Percentiles rank a stretch among this genome's conserved stretches.
These are phyloP conservation scores for Meteorus sp. DNA, from an alignment of 1,140 invertebrate genomes.

Conservation along the genomic window DNA sequence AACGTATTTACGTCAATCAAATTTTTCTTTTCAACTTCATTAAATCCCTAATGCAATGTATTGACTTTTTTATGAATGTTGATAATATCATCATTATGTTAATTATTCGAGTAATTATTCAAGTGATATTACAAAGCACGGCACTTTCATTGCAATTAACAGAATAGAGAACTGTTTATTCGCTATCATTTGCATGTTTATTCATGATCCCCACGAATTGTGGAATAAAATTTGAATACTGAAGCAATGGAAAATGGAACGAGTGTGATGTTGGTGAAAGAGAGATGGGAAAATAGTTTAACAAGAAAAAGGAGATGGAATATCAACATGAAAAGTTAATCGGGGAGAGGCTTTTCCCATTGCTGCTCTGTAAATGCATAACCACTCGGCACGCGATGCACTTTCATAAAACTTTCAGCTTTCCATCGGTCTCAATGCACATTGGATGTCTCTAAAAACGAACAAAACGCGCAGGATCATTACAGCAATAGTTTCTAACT, in stretches of 20 bases:
- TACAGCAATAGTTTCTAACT: slow-evolving; percentile 32
- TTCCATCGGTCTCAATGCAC: slow-evolving; percentile 40
- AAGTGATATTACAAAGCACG: too few relatives aligned
- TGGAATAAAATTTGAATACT: too few relatives aligned
- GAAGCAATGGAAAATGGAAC: too few relatives aligned
- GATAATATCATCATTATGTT: too few relatives aligned
- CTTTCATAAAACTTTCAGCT: slow-evolving; percentile 55
- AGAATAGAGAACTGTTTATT: slow-evolving; percentile 17
- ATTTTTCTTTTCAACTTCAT: too few relatives aligned
- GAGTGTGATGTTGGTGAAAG: too few relatives aligned
- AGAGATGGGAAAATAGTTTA: not conserved
- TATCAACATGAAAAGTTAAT: not conserved
- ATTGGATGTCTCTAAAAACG: slow-evolving; percentile 25
- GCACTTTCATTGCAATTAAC: slow-evolving; percentile 29
- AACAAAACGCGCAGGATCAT: slow-evolving; percentile 13
- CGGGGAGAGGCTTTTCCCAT: not conserved
- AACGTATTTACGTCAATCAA: too few relatives aligned
- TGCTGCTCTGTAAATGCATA: slow-evolving; percentile 31
- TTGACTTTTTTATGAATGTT: too few relatives aligned
- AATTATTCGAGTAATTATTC: not conserved
- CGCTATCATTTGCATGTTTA: slow-evolving; percentile 28
- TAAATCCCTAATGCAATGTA: too few relatives aligned
- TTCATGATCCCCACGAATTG: too few relatives aligned
- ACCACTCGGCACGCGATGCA: slow-evolving; percentile 46
- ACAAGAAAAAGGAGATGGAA: not conserved